Evolutionary conservation across 2,888 invertebrate species (phyloP), one percentile per base, ranked within the genome.

Genomic region (Melikaiella ostensackeni): DNA sequence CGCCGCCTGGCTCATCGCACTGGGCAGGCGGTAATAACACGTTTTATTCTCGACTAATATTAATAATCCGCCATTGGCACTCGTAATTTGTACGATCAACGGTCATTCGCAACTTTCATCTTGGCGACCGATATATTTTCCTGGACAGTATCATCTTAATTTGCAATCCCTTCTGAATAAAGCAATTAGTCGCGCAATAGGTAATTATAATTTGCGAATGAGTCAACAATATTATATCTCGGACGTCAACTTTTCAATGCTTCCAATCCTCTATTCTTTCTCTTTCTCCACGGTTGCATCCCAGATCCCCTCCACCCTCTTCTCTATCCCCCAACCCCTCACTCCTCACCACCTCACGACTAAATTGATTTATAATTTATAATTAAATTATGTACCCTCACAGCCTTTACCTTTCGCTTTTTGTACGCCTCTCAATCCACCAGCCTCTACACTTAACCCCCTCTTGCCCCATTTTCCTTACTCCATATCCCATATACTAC

Each of bases 141-240:
- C 80, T 76, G 86, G 85, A 87, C 87, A 87, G 86, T 87, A 84
- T 76, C 75, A 78, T 78, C 81, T 85, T 91, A 90, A 91, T 91
- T 90, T 86, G 84, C 81, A 85, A 89, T 90, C 89, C 88, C 86
- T 86, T 84, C 85, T 89, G 89, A 89, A 89, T 89, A 86, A 87
- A 88, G 84, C 87, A 88, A 89, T 89, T 88, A 89, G 84, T 80
- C 83, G 83, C 63, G 79, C 81, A 80, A 55, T 50, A 50, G 6
- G 70, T 50, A 63, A 55, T 77, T 76, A 76, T 42, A 75, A 78
- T 75, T 75, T 55, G 55, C 3, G 55, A 55, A 55, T 55, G 21
- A 7, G 55, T 21, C 3, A 55, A 1, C 9, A 42, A 42, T 42
- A 16, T 55, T 55, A n/a, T n/a, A n/a, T 50, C 8, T 50, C n/a